Base-by-base conservation (phyloP, 35 echinoderm and acorn worm species). In the Stichopus chloronotus region DNA sequence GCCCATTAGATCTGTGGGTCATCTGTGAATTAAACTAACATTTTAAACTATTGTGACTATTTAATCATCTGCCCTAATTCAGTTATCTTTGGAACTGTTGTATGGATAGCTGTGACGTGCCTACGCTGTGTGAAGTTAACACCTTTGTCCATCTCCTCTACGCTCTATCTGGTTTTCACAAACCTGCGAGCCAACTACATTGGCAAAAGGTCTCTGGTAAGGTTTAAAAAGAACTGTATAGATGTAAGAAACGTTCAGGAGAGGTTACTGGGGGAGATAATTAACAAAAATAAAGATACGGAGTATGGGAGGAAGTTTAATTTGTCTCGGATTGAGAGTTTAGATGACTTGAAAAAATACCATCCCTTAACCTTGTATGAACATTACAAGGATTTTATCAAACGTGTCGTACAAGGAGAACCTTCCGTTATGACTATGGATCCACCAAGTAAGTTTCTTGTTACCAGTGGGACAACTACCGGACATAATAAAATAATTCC, bases 321-420 rank as follows among this genome's bases (percentile, higher is more conserved):
- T 24, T 68, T 92, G n/a, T n/a, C 30, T 58, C 20, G 20, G 17
- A 92, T 92, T 2, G 8, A 5, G 16, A 23, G 43, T 19, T 78
- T 92, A 25, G 54, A 92, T 12, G 78, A 92, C 21, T 84, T 92
- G 17, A 20, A 63, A 25, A 58, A 22, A n/a, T n/a, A 13, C 7
- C 79, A 92, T 84, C 91, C 91, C 5, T 58, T 92, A 43, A 92
- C 91, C 8, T 59, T 56, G 2, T 92, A 92, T 25, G 30, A 92
- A 12, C 78, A 92, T 84, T 92, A 92, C 52, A 13, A 11, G 20
- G 23, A 20, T 8, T 92, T 83, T 58, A 92, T 92, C 12, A 9
- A 92, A 20, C 77, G 91, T 21, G 91, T 92, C 6, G 91, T 78
- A 12, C 57, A 92, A 7, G 90, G 90, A 9, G 90, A 92, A 55